Base-by-base conservation (phyloP, 2,797 vertebrate genomes). In the Takifugu ocellatus region DNA sequence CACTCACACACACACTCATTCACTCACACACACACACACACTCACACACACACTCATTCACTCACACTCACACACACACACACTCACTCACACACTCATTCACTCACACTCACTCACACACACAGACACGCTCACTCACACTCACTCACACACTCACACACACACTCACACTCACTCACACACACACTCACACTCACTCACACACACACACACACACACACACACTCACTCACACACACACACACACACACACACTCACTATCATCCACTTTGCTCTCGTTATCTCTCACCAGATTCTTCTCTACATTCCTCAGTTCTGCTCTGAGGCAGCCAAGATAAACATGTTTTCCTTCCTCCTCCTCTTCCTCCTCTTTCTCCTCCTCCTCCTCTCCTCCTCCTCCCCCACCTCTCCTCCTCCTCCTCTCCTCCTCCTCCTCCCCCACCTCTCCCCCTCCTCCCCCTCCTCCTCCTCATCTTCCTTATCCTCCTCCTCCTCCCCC, bases 281-380 rank as follows among this genome's bases (percentile, higher is more conserved):
- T 88, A 90, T 91, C 87, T 86, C 69, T 49, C 54, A 48, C 72
- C 74, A 77, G 83, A 89, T 89, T 88, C 84, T 74, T 89, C 43
- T 1, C 67, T 54, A 62, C 84, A 89, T 89, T 90, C 84, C 79
- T 87, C 52, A 60, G 78, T 84, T 68, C 66, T 60, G 59, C 59
- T 54, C 75, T 75, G 21, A 39, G 49, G 63, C 68, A 62, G 27
- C 16, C 51, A 63, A 21, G 70, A 87, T 81, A 72, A 80, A 83
- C 74, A 74, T 72, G 63, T 74, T 80, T 79, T 60, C 71, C 62
- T 70, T 81, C 78, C 73, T 66, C 59, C 14, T 56, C 65, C 60
- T 47, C 39, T 63, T 67, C 49, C 39, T 64, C 54, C 46, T 55
- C 27, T 12, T n/a, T n/a, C 33, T 53, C 25, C 17, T 17, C 17